Conservation (phyloP, 2,888 invertebrate genomes). For the Listrodromus nycthemerus region DNA sequence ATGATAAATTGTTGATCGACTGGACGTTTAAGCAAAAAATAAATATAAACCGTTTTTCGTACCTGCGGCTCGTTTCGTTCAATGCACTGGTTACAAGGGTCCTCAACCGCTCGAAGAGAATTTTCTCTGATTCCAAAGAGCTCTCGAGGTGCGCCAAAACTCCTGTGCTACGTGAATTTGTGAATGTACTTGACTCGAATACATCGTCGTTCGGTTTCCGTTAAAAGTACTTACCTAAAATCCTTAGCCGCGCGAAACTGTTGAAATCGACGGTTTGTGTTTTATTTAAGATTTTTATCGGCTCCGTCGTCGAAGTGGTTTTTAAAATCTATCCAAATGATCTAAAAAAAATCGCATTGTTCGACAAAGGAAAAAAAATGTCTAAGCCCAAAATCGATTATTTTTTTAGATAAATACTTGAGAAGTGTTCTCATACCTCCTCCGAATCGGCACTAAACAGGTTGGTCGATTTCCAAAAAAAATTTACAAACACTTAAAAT, state of each 20-base stretch:
- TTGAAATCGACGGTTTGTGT: slow-evolving; percentile 68
- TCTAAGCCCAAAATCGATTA: not conserved
- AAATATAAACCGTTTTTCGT: not conserved
- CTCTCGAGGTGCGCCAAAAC: not conserved
- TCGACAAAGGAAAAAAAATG: not conserved
- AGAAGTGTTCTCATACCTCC: not conserved
- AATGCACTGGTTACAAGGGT: not conserved
- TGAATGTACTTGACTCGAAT: slow-evolving; percentile 19
- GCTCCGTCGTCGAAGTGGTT: not conserved
- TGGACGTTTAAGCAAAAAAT: not conserved
- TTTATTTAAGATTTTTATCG: slow-evolving; percentile 65
- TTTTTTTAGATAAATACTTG: not conserved
- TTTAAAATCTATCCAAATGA: not conserved
- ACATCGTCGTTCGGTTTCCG: not conserved
- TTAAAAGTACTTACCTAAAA: slow-evolving; percentile 65
- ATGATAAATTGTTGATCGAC: not conserved
- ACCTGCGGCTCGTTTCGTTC: not conserved
- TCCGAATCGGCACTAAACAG: not conserved
- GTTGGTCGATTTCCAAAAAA: not conserved
- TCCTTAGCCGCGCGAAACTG: slow-evolving; percentile 76
- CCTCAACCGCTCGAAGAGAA: not conserved
- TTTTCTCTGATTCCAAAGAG: not conserved
- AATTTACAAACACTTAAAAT: not conserved
- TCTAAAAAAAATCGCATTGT: not conserved
- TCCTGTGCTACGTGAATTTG: not conserved